Percentiles rank a stretch among this genome's conserved stretches.
These are phyloP conservation scores for Vidua chalybeata DNA, from an alignment of 2,113 vertebrate genomes.

Conservation along the genomic window DNA sequence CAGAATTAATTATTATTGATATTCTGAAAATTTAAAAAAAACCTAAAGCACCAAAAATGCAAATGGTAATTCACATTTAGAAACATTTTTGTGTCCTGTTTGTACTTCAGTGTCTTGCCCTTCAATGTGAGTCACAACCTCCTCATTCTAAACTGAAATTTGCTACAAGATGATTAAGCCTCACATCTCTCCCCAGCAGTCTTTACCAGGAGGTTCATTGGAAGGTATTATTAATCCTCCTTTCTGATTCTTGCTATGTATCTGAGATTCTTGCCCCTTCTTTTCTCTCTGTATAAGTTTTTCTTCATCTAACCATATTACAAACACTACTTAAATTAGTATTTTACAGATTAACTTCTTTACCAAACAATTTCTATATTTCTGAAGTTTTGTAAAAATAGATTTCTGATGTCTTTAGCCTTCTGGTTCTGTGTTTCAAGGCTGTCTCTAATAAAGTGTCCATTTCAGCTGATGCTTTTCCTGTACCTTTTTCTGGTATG, in stretches of 20 bases:
- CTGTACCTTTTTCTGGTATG: neutral
- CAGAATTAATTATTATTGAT: neutral
- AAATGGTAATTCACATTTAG: neutral
- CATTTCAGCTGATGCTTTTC: neutral
- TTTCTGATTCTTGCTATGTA: neutral
- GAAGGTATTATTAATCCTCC: neutral
- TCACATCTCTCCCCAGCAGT: neutral
- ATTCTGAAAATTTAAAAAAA: neutral
- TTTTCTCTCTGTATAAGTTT: neutral
- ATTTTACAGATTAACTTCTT: neutral
- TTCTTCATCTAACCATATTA: neutral
- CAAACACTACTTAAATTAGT: neutral
- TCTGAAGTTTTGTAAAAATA: neutral
- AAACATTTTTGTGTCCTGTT: neutral
- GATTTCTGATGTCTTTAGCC: neutral
- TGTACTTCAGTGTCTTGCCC: accelerated
- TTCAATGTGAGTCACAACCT: neutral
- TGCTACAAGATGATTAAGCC: neutral
- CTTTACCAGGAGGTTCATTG: neutral
- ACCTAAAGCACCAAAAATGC: accelerated
- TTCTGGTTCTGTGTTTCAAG: neutral
- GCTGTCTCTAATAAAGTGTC: neutral
- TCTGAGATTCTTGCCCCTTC: neutral
- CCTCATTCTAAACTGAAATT: neutral
- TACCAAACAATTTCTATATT: neutral